These are phyloP conservation scores for Zeus faber DNA, from an alignment of 2,113 vertebrate genomes.

Conservation along the genomic window DNA sequence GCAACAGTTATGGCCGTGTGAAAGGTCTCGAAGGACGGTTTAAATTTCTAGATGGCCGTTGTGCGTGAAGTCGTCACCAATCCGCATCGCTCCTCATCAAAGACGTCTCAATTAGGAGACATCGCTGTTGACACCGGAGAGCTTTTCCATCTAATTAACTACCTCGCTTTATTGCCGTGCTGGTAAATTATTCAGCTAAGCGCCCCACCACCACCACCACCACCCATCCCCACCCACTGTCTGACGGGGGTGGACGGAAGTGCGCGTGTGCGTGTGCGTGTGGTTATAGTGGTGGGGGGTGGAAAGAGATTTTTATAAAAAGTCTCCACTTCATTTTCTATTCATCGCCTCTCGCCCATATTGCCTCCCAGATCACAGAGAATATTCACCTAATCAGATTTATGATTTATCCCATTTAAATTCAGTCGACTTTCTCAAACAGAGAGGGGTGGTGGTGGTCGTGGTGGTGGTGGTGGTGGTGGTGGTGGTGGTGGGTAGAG, in stretches of 20 bases:
- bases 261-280: conserved; percentile 2
- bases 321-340: conserved; percentile 65
- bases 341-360: conserved; percentile 65
- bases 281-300: conserved; percentile 12
- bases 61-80: too few species aligned
- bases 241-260: neutral
- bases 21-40: too few species aligned
- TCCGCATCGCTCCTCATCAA: conserved; percentile 52
- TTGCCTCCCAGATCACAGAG: conserved; percentile 69
- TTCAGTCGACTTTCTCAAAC: conserved; percentile 68
- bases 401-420: conserved; percentile 79
- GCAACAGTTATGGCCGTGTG: too few species aligned
- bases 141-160: conserved; percentile 59
- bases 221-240: too few species aligned
- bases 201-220: too few species aligned
- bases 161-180: conserved; percentile 52
- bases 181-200: conserved; percentile 70
- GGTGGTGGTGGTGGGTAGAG: neutral
- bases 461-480: neutral
- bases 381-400: conserved; percentile 76
- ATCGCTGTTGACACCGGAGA: conserved; percentile 44
- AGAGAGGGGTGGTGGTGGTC: conserved; percentile 34
- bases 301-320: conserved; percentile 34
- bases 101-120: conserved; percentile 55
- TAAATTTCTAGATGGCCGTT: too few species aligned